Conservation (phyloP, 2,797 vertebrate species). For the Lophotriccus pileatus region DNA sequence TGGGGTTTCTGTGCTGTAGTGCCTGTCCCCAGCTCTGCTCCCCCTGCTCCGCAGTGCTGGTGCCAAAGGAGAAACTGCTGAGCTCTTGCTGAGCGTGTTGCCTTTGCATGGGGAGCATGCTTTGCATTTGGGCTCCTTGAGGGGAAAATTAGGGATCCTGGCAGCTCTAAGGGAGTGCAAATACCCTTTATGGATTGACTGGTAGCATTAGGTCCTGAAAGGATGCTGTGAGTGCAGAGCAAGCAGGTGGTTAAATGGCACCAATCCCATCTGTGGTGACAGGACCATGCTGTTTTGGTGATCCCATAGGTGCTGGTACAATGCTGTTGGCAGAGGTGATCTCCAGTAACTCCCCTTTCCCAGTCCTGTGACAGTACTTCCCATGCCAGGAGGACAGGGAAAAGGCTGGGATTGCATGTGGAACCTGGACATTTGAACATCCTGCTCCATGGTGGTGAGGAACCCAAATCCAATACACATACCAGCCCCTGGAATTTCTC, state of each 20-base stretch:
- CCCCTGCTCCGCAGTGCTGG: neutral
- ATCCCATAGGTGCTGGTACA: neutral
- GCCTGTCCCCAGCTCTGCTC: neutral
- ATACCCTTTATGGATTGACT: neutral
- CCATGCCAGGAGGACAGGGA: rapidly evolving
- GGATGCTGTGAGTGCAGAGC: neutral
- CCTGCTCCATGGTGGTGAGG: neutral
- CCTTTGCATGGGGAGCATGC: neutral
- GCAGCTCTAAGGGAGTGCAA: neutral
- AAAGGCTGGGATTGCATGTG: rapidly evolving
- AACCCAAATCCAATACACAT: neutral
- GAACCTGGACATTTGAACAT: neutral
- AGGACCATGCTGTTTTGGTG: neutral
- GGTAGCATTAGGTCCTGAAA: neutral
- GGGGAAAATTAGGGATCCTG: neutral
- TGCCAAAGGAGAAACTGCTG: neutral
- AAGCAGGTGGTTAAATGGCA: neutral
- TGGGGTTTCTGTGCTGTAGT: neutral
- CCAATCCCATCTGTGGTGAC: rapidly evolving
- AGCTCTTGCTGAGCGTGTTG: neutral
- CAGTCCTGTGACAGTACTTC: neutral
- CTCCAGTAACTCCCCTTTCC: neutral
- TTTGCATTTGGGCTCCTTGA: neutral
- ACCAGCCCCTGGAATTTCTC: neutral
- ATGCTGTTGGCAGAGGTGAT: neutral